phyloP scores from a whole-genome alignment of 2,888 invertebrate genomes.

The Monochamus alternatus region DNA sequence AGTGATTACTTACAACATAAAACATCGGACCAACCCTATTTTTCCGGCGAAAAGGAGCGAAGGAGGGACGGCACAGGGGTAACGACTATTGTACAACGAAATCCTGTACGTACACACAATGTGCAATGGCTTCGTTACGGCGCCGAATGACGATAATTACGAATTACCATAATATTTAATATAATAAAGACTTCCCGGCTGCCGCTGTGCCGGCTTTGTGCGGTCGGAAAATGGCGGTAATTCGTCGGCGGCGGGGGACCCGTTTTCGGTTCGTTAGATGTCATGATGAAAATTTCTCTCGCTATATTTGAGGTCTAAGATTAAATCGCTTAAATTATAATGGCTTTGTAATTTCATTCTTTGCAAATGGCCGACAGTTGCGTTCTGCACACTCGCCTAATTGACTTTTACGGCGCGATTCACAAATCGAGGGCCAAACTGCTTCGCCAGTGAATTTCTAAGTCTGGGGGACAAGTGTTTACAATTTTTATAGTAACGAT shows the following conservation, averaged over 20 bases:
- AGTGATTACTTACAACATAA: background rate
- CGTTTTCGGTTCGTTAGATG: slow-evolving; percentile 66
- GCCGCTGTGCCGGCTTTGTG: slow-evolving; percentile 62
- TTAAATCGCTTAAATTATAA: slow-evolving; percentile 64
- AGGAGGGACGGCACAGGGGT: background rate
- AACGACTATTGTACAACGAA: slow-evolving; percentile 26
- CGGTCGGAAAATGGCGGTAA: slow-evolving; percentile 66
- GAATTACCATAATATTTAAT: slow-evolving; percentile 68
- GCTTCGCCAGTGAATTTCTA: no score
- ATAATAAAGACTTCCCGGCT: slow-evolving; percentile 64
- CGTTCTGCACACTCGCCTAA: slow-evolving; percentile 44
- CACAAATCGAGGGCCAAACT: no score
- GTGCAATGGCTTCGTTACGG: slow-evolving; percentile 54
- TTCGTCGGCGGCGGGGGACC: slow-evolving; percentile 61
- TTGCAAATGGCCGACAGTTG: slow-evolving; percentile 54
- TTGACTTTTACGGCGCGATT: slow-evolving; percentile 41
- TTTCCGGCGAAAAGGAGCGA: background rate
- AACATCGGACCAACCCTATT: slow-evolving; percentile 4
- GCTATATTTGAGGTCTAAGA: slow-evolving; percentile 59
- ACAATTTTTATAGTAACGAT: no score
- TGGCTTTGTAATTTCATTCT: slow-evolving; percentile 63
- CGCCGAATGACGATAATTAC: slow-evolving; percentile 63
- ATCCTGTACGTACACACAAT: slow-evolving; percentile 47
- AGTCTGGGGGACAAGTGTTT: no score
- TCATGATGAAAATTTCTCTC: slow-evolving; percentile 62